Percentiles rank a stretch among this genome's conserved stretches.
Evolutionary conservation across 2,113 vertebrate genomes (phyloP).

Genomic region (Columba janthina): DNA sequence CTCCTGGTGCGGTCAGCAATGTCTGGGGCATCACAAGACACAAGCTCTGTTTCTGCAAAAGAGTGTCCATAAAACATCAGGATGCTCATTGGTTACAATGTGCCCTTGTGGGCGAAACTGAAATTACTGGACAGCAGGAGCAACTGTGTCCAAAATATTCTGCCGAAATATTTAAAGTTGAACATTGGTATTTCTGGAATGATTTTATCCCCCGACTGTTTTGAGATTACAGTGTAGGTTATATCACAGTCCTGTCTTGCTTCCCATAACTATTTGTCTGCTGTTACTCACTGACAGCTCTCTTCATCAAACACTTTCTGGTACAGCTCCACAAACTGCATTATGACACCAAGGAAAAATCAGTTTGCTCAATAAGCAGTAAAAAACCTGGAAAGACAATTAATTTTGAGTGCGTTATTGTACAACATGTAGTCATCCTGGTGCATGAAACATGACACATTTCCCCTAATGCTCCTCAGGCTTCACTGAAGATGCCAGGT

Average conservation of each 20-base stretch:
- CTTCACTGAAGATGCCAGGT: background rate
- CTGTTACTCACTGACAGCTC: background rate
- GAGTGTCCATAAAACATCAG: background rate
- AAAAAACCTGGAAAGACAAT: background rate
- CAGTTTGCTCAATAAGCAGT: background rate
- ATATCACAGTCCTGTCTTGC: background rate
- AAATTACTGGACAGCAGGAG: background rate
- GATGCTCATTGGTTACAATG: background rate
- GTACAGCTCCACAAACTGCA: background rate
- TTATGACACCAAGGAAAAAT: background rate
- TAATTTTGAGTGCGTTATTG: background rate
- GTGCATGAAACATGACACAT: rapidly evolving
- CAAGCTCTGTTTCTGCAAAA: background rate
- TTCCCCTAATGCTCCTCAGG: background rate
- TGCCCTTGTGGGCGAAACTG: background rate
- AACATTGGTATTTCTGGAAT: background rate
- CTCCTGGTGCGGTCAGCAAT: background rate
- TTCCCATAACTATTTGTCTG: background rate
- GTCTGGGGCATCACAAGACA: background rate
- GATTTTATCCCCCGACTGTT: background rate
- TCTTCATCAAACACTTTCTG: background rate
- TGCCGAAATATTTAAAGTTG: background rate
- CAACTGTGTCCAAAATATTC: background rate
- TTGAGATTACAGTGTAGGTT: background rate
- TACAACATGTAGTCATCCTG: background rate